Evolutionary conservation across 2,888 invertebrate genomes (phyloP).

Genomic region (Drosophila paucipuncta): DNA sequence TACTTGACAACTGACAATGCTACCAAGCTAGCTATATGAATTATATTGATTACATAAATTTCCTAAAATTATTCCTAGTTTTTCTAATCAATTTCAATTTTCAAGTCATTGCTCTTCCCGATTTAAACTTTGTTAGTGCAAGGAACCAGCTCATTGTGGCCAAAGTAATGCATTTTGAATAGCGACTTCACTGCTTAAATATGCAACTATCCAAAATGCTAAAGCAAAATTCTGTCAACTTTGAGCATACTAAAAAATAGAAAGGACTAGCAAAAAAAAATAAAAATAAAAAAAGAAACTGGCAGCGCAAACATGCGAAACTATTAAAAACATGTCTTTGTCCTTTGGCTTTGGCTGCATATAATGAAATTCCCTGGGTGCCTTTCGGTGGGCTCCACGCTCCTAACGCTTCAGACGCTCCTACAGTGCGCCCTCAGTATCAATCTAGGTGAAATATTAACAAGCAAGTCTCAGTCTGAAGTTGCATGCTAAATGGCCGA

Average conservation of each 20-base stretch:
- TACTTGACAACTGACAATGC: slow-evolving; percentile 1
- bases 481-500: slow-evolving; percentile 57
- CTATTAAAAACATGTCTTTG: slow-evolving; percentile 79
- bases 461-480: slow-evolving; percentile 61
- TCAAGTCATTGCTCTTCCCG: not conserved
- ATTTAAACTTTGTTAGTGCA: not conserved
- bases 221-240: slow-evolving; percentile 51
- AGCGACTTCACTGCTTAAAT: slow-evolving; percentile 56
- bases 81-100: not conserved
- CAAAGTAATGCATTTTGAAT: slow-evolving; percentile 28
- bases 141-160: slow-evolving; percentile 26
- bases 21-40: not conserved
- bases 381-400: slow-evolving; percentile 27
- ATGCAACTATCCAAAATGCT: slow-evolving; percentile 60
- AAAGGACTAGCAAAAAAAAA: slow-evolving; percentile 7
- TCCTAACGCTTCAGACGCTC: slow-evolving; percentile 8
- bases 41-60: not conserved
- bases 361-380: slow-evolving; percentile 76
- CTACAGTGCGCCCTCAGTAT: slow-evolving; percentile 55
- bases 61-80: not conserved
- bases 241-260: slow-evolving; percentile 33
- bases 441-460: slow-evolving; percentile 81
- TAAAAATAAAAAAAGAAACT: slow-evolving; percentile 6
- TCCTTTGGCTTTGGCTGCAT: slow-evolving; percentile 65
- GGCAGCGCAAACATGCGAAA: slow-evolving; percentile 72